Percentiles rank a stretch among this genome's conserved stretches.
Evolutionary conservation across 2,888 invertebrate genomes (phyloP).

Genomic region (Noctuana brunneofusca): DNA sequence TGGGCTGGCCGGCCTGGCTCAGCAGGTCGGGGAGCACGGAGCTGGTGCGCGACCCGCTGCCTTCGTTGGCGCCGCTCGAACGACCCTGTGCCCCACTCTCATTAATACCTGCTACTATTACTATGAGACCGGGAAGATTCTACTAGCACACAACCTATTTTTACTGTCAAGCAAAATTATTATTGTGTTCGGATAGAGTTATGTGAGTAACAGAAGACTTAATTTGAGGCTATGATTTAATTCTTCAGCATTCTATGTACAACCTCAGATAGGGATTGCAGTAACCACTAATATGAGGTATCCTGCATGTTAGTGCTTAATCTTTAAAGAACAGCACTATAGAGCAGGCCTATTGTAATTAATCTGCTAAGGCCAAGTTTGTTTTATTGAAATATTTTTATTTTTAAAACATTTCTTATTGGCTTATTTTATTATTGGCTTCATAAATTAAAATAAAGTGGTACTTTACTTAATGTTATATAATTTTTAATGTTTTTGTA

Average conservation of each 20-base stretch:
- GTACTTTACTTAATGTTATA: neutral
- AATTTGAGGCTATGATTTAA: too few relatives aligned
- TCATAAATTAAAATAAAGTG: too few relatives aligned
- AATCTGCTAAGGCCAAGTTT: too few relatives aligned
- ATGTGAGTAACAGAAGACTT: neutral
- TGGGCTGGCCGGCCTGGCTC: conserved; percentile 92
- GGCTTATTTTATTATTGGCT: neutral
- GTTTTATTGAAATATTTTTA: too few relatives aligned
- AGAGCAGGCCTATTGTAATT: too few relatives aligned
- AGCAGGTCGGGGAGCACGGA: conserved; percentile 97
- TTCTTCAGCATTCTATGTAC: too few relatives aligned
- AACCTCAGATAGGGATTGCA: too few relatives aligned
- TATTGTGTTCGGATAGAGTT: neutral
- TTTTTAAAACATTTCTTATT: neutral
- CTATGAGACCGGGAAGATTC: neutral
- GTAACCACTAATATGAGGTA: too few relatives aligned
- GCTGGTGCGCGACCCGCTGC: conserved; percentile 91
- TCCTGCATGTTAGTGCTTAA: too few relatives aligned
- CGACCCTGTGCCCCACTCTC: conserved; percentile 57
- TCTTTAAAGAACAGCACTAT: too few relatives aligned
- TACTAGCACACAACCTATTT: neutral
- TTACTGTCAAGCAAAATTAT: neutral
- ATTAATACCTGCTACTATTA: conserved; percentile 4
- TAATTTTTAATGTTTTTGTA: neutral
- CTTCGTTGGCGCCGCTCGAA: conserved; percentile 76